Conservation (phyloP, 1,140 invertebrate species). For the Halyomorpha halys region DNA sequence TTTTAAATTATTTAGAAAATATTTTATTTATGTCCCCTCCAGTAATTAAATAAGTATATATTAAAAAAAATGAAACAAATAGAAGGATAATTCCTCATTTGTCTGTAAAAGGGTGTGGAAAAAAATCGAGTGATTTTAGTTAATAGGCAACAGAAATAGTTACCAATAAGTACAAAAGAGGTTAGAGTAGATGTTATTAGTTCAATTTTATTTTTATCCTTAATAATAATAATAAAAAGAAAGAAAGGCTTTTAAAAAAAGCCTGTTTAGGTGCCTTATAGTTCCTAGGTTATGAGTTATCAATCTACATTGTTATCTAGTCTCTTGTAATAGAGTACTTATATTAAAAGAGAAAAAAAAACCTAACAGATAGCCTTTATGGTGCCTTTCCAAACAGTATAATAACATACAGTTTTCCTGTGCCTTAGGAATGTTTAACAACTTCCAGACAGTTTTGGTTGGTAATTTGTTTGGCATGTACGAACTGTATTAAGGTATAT, state of each 20-base stretch:
- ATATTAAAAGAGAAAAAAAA: neutral
- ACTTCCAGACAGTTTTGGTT: slow-evolving; percentile 11
- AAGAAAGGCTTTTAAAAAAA: slow-evolving; percentile 2
- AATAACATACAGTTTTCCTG: slow-evolving; percentile 7
- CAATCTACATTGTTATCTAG: slow-evolving; percentile 12
- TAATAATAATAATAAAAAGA: neutral
- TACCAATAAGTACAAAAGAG: slow-evolving; percentile 16
- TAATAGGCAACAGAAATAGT: slow-evolving; percentile 15
- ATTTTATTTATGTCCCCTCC: slow-evolving; percentile 1
- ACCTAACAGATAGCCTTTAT: neutral
- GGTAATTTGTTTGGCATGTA: slow-evolving; percentile 2
- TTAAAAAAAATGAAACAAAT: neutral
- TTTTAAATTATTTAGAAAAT: slow-evolving; percentile 16
- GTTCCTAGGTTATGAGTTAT: slow-evolving; percentile 17
- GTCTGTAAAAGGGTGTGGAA: slow-evolving; percentile 17
- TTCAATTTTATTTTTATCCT: slow-evolving; percentile 18
- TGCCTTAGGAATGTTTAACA: slow-evolving; percentile 17
- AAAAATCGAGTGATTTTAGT: slow-evolving; percentile 10
- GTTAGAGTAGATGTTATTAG: slow-evolving; percentile 12
- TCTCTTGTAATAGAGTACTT: slow-evolving; percentile 10
- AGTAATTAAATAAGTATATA: slow-evolving; percentile 3
- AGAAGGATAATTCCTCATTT: slow-evolving; percentile 2
- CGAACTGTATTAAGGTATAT: slow-evolving; percentile 8
- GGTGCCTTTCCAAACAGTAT: slow-evolving; percentile 1
- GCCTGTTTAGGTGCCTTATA: slow-evolving; percentile 15